A percentile compares a stretch with the other conserved stretches of the same genome.
Conservation (phyloP, 1,140 invertebrate species). For the Lerema accius region DNA sequence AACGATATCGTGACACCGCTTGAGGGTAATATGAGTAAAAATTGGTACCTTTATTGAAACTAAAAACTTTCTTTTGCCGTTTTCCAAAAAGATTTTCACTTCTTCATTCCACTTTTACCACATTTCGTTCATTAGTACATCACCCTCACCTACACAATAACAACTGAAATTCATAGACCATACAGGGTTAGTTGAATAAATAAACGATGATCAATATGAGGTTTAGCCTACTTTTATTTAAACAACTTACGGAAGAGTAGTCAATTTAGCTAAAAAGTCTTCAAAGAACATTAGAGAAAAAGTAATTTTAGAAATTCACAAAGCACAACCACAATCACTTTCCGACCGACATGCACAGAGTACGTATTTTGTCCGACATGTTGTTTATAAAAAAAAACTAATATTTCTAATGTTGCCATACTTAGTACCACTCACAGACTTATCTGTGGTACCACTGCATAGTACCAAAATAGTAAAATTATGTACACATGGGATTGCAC, state of each 20-base stretch:
- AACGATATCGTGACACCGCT: slow-evolving; percentile 33
- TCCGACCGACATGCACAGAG: neutral
- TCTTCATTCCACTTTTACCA: slow-evolving; percentile 65
- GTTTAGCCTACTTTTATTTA: slow-evolving; percentile 9
- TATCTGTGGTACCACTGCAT: too few relatives aligned
- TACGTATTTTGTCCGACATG: slow-evolving; percentile 64
- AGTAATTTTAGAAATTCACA: slow-evolving; percentile 55
- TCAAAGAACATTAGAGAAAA: slow-evolving; percentile 17
- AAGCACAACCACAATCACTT: slow-evolving; percentile 56
- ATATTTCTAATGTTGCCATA: slow-evolving; percentile 54
- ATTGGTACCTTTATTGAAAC: slow-evolving; percentile 54
- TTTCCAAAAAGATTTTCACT: slow-evolving; percentile 46
- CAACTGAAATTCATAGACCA: slow-evolving; percentile 58
- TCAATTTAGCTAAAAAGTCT: slow-evolving; percentile 40
- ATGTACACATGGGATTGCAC: too few relatives aligned
- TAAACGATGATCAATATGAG: slow-evolving; percentile 29
- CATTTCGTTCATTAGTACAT: slow-evolving; percentile 73
- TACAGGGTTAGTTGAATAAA: slow-evolving; percentile 45
- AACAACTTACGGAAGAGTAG: slow-evolving; percentile 38
- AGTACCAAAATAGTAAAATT: slow-evolving; percentile 4
- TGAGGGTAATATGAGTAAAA: slow-evolving; percentile 32
- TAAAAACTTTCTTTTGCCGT: slow-evolving; percentile 45
- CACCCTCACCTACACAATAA: slow-evolving; percentile 73
- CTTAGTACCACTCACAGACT: too few relatives aligned
- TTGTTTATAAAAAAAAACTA: slow-evolving; percentile 69